Percentiles rank a stretch among this genome's conserved stretches.
phyloP scores from a whole-genome alignment of 2,113 vertebrate genomes.

The Megaptera novaeangliae region DNA sequence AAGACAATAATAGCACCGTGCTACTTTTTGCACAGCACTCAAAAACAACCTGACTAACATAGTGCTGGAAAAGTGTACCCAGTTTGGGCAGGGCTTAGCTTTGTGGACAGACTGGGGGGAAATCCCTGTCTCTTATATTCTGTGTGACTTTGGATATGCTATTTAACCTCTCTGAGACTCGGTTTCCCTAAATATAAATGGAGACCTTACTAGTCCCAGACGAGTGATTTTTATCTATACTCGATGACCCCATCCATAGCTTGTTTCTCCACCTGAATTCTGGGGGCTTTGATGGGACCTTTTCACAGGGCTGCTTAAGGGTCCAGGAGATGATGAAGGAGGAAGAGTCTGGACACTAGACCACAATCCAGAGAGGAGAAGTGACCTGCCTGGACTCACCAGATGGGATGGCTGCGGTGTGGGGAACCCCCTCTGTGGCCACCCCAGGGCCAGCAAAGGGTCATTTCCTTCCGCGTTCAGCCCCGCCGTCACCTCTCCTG shows the following conservation, averaged over 20 bases:
- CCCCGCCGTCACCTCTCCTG: slow-evolving; percentile 25
- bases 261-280: not conserved
- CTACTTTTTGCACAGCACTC: not conserved
- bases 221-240: not conserved
- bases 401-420: not conserved
- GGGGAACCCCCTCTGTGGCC: slow-evolving; percentile 40
- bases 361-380: not conserved
- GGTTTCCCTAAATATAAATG: not conserved
- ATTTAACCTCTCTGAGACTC: not conserved
- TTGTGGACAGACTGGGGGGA: not conserved
- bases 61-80: not conserved
- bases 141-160: not conserved
- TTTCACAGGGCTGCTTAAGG: not conserved
- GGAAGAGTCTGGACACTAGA: not conserved
- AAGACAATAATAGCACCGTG: not conserved
- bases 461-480: slow-evolving; percentile 62
- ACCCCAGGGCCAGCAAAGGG: slow-evolving; percentile 50
- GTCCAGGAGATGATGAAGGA: not conserved
- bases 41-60: not conserved
- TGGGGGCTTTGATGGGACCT: not conserved
- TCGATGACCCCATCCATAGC: not conserved
- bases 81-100: not conserved
- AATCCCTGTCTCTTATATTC: not conserved
- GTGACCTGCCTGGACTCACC: not conserved
- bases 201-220: not conserved